Evolutionary conservation across 2,113 vertebrate species (phyloP).

Genomic region (Planiliza haematocheilus): DNA sequence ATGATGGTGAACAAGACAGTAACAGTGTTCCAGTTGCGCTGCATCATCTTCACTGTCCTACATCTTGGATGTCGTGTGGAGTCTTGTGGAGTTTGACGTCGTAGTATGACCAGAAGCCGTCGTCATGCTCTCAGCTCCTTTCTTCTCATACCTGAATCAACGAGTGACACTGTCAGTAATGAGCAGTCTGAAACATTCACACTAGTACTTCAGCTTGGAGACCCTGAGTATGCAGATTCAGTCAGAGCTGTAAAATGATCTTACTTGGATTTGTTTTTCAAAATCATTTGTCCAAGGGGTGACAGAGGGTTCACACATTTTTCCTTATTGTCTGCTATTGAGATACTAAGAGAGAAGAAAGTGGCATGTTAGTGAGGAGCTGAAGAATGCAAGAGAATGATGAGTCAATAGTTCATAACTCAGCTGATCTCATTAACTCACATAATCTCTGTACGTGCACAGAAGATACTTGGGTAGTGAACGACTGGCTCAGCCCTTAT

Average conservation of each 20-base stretch:
- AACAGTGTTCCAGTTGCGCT: neutral
- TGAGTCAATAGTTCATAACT: neutral
- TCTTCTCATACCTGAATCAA: constrained; percentile 14
- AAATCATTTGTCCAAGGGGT: constrained; percentile 5
- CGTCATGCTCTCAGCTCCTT: neutral
- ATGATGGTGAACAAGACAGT: too few species aligned
- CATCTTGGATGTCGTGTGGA: neutral
- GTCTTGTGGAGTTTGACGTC: neutral
- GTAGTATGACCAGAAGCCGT: neutral
- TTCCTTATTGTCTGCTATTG: neutral
- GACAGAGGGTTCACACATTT: constrained; percentile 37
- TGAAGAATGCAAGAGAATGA: neutral
- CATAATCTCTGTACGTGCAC: constrained; percentile 27
- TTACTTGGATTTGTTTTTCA: constrained; percentile 15
- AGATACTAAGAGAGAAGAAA: constrained; percentile 19
- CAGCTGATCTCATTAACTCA: constrained; percentile 2
- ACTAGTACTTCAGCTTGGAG: neutral
- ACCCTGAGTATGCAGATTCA: neutral
- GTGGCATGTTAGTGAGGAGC: neutral
- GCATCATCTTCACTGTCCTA: neutral
- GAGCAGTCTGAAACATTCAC: neutral
- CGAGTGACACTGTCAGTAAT: constrained; percentile 11
- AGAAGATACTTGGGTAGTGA: constrained; percentile 26
- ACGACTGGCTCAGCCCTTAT: neutral
- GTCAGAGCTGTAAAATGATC: neutral